A percentile compares a stretch with the other conserved stretches of the same genome.
Evolutionary conservation across 2,797 vertebrate species (phyloP).

Genomic region (Pseudomugil gertrudae): DNA sequence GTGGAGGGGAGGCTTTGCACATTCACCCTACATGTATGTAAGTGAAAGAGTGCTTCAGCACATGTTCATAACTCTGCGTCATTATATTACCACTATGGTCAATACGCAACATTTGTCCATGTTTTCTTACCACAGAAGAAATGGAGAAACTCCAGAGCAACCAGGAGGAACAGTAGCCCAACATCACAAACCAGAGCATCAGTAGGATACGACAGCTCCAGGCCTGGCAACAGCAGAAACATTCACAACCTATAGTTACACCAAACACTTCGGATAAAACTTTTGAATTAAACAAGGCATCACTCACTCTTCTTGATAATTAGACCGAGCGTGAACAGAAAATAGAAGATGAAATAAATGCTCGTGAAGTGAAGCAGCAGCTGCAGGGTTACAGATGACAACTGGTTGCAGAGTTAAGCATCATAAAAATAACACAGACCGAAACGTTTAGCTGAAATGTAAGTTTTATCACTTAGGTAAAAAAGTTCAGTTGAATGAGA

Average conservation of each 20-base stretch:
- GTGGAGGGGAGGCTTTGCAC: no score
- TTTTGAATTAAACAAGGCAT: not conserved
- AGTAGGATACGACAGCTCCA: conserved; percentile 83
- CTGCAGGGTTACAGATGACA: conserved; percentile 85
- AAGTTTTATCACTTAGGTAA: not conserved
- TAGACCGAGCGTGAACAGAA: conserved; percentile 81
- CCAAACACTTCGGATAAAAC: not conserved
- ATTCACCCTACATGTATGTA: no score
- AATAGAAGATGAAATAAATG: conserved; percentile 81
- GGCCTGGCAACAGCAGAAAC: conserved; percentile 72
- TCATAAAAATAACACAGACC: not conserved
- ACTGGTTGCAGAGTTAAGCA: conserved; percentile 70
- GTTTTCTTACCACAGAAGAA: conserved; percentile 82
- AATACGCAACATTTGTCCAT: not conserved
- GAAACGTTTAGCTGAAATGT: not conserved
- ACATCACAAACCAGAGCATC: conserved; percentile 80
- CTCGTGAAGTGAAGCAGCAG: conserved; percentile 78
- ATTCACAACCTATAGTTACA: not conserved
- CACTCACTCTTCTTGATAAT: conserved; percentile 88
- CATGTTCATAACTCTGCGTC: no score
- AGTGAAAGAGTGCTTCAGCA: no score
- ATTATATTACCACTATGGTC: no score
- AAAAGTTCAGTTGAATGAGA: not conserved
- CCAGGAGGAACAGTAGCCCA: conserved; percentile 82
- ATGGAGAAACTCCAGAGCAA: conserved; percentile 76